These are phyloP conservation scores for Hipposideros larvatus DNA, from an alignment of 2,797 vertebrate genomes.

Conservation along the genomic window DNA sequence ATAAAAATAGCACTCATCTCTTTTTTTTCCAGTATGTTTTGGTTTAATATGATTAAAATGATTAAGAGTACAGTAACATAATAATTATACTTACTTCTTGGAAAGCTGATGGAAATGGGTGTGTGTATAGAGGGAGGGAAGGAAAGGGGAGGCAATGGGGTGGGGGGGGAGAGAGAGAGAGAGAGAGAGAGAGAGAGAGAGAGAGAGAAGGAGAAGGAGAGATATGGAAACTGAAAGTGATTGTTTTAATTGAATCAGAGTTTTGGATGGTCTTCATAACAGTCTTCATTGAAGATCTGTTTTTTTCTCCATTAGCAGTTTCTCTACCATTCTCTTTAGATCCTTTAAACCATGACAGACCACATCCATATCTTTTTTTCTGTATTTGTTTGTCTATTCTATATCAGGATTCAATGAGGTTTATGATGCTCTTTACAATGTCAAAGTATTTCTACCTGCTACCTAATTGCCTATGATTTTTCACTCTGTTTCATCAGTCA, in stretches of 20 bases:
- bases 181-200: too few relatives aligned
- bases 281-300: not conserved
- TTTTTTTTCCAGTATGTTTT: not conserved
- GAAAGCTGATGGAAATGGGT: not conserved
- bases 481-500: conserved; percentile 15
- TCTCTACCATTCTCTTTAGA: not conserved
- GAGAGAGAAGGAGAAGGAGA: not conserved
- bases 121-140: not conserved
- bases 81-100: not conserved
- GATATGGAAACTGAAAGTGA: not conserved
- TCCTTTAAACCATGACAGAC: not conserved
- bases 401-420: not conserved
- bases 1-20: not conserved
- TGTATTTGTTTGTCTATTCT: not conserved
- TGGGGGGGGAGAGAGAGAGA: not conserved
- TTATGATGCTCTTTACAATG: not conserved
- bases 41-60: conserved; percentile 1
- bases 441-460: conserved; percentile 26
- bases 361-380: not conserved
- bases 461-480: conserved; percentile 21
- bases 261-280: not conserved
- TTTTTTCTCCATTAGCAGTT: not conserved
- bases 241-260: not conserved
- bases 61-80: not conserved
- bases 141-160: too few relatives aligned